These are phyloP conservation scores for Hymenochirus boettgeri DNA, from an alignment of 2,113 vertebrate genomes.

Conservation along the genomic window DNA sequence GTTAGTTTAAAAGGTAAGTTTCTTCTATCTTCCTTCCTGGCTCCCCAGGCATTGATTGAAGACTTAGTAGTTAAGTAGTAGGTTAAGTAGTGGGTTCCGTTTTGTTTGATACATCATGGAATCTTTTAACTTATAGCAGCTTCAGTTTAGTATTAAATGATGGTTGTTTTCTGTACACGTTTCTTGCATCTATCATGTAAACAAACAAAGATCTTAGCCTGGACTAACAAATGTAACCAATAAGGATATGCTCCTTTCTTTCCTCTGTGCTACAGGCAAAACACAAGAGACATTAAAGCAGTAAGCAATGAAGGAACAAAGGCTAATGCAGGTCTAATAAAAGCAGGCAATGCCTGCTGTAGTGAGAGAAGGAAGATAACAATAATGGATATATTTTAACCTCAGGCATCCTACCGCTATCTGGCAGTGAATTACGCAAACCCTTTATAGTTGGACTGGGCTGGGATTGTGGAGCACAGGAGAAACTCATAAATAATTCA, in stretches of 20 bases:
- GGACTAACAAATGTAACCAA: background rate
- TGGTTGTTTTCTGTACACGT: background rate
- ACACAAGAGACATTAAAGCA: background rate
- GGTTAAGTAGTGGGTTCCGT: too few species aligned
- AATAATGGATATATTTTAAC: background rate
- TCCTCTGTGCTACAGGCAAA: background rate
- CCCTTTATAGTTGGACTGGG: background rate
- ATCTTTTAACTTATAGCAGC: background rate
- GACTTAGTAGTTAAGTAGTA: too few species aligned
- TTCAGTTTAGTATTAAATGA: background rate
- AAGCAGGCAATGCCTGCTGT: background rate
- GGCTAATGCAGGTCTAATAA: constrained; percentile 4
- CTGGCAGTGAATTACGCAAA: background rate
- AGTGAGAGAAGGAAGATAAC: background rate
- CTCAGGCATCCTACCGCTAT: constrained; percentile 1
- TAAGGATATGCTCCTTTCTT: background rate
- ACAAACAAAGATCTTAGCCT: background rate
- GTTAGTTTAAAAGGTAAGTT: too few species aligned
- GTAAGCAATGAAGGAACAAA: background rate
- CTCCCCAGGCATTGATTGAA: too few species aligned
- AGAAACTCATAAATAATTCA: constrained; percentile 1
- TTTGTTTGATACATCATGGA: too few species aligned
- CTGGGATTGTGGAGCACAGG: background rate
- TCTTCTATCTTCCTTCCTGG: too few species aligned
- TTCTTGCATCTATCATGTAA: background rate